A percentile compares a stretch with the other conserved stretches of the same genome.
Evolutionary conservation across 2,797 vertebrate genomes (phyloP).

Genomic region (Cyclopterus lumpus): DNA sequence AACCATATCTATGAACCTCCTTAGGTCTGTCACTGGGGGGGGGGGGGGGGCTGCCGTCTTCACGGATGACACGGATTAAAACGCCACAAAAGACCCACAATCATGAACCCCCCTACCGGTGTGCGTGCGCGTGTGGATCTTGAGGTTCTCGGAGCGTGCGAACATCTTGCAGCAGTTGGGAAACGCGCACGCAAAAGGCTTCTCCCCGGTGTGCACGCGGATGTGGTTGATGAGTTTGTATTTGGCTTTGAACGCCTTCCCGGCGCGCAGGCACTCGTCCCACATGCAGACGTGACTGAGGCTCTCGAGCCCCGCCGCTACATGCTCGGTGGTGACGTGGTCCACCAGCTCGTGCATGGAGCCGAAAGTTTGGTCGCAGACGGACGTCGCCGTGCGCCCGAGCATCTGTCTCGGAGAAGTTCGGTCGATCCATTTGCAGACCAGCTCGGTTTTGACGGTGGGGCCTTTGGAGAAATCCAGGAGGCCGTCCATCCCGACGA

Average conservation of each 20-base stretch:
- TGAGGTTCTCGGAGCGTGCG: constrained; percentile 96
- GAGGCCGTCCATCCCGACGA: constrained; percentile 64
- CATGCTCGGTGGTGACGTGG: constrained; percentile 98
- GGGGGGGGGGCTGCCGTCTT: constrained; percentile 24
- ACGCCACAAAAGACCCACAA: neutral
- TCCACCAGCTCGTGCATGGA: constrained; percentile 97
- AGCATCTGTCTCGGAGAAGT: constrained; percentile 79
- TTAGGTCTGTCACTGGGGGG: neutral
- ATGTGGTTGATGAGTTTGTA: constrained; percentile 99
- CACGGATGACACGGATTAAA: constrained; percentile 20
- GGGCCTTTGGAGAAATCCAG: constrained; percentile 80
- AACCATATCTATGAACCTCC: constrained; percentile 39
- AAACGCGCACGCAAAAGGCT: constrained; percentile 95
- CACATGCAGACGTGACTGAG: constrained; percentile 96
- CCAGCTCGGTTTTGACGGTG: constrained; percentile 94
- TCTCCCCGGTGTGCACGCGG: constrained; percentile 96
- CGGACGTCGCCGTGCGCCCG: constrained; percentile 80
- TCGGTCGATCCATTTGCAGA: constrained; percentile 94
- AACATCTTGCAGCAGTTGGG: constrained; percentile 97
- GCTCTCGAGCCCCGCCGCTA: constrained; percentile 94
- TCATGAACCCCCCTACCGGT: constrained; percentile 86
- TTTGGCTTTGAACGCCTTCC: constrained; percentile 97
- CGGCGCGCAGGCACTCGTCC: constrained; percentile 93
- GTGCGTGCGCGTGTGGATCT: constrained; percentile 97
- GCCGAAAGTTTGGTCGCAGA: constrained; percentile 94